Evolutionary conservation across 2,888 invertebrate species (phyloP).

Genomic region (Orthosia gracilis): DNA sequence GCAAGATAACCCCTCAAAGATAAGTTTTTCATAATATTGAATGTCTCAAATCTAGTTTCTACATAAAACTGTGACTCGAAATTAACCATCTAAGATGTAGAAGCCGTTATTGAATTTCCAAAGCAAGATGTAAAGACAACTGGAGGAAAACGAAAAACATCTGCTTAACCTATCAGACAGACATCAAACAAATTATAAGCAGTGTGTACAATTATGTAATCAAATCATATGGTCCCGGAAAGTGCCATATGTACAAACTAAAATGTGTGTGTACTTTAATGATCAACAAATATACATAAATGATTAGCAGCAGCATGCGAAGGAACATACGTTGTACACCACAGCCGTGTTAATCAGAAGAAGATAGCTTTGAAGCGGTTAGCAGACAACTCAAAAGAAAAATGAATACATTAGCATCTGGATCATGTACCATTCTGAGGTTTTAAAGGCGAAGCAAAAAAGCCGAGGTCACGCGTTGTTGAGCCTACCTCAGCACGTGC

Average conservation of each 20-base stretch:
- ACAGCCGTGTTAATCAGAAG: slow-evolving; percentile 58
- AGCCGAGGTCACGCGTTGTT: slow-evolving; percentile 76
- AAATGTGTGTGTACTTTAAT: slow-evolving; percentile 43
- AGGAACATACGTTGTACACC: slow-evolving; percentile 56
- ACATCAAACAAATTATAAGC: slow-evolving; percentile 18
- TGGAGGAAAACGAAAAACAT: not conserved
- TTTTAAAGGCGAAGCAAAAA: slow-evolving; percentile 72
- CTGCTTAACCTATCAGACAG: slow-evolving; percentile 15
- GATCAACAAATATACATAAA: slow-evolving; percentile 59
- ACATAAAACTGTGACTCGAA: not conserved
- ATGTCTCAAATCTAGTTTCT: not conserved
- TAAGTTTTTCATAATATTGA: not conserved
- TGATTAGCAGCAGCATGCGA: slow-evolving; percentile 57
- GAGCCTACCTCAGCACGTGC: slow-evolving; percentile 86
- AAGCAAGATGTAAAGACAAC: slow-evolving; percentile 1
- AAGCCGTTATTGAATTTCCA: not conserved
- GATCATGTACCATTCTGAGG: slow-evolving; percentile 65
- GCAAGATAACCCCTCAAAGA: no score
- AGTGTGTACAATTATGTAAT: slow-evolving; percentile 41
- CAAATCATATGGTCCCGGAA: slow-evolving; percentile 30
- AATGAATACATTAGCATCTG: slow-evolving; percentile 58
- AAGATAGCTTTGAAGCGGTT: slow-evolving; percentile 54
- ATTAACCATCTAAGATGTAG: not conserved
- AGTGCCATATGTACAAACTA: slow-evolving; percentile 40
- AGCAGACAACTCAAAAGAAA: slow-evolving; percentile 50